phyloP scores from a whole-genome alignment of 2,113 vertebrate genomes.

The Okapia johnstoni region DNA sequence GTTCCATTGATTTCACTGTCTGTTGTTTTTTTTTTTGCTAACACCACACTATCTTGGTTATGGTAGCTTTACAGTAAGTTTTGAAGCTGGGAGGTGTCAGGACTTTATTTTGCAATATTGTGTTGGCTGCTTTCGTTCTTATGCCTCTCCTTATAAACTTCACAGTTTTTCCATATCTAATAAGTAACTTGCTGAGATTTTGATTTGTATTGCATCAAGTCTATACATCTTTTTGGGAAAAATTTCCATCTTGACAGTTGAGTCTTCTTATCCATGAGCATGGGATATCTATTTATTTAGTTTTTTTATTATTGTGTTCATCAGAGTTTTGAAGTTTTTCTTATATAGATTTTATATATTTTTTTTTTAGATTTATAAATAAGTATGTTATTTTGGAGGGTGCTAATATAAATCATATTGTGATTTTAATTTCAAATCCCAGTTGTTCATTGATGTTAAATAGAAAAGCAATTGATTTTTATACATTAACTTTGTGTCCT shows the following conservation, averaged over 20 bases:
- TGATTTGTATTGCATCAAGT: neutral
- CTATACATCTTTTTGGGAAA: neutral
- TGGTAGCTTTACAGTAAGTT: neutral
- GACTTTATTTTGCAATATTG: neutral
- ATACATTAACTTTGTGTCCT: neutral
- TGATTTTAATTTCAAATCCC: neutral
- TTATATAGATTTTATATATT: neutral
- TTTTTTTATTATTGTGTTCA: neutral
- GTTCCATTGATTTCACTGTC: neutral
- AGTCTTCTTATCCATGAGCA: neutral
- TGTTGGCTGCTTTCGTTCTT: neutral
- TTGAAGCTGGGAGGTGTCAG: neutral
- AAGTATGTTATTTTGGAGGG: neutral
- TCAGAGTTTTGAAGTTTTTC: neutral
- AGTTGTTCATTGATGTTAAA: neutral
- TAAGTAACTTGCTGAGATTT: neutral
- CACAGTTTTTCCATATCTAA: neutral
- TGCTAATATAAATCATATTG: neutral
- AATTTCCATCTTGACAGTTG: neutral
- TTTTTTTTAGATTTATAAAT: neutral
- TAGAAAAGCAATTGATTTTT: neutral
- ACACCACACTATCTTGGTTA: neutral
- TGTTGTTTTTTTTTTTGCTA: neutral
- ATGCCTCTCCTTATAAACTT: neutral
- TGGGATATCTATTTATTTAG: neutral